These are phyloP conservation scores for Lepus americanus DNA, from an alignment of 2,113 vertebrate species.

Conservation along the genomic window DNA sequence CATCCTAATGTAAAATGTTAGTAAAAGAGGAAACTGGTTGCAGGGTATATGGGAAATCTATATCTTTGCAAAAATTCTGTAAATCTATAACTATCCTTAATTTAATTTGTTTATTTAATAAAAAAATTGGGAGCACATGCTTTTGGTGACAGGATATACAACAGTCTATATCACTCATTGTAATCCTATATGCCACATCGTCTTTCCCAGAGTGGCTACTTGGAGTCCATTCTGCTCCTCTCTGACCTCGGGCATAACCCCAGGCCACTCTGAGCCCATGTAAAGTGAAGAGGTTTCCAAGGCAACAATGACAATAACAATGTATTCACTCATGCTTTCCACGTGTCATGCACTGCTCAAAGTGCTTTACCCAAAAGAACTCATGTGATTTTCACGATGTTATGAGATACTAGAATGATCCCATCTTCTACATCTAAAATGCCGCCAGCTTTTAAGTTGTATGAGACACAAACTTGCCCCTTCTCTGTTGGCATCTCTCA, in stretches of 20 bases:
- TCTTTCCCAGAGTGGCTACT: not conserved
- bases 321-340: not conserved
- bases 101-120: not conserved
- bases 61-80: not conserved
- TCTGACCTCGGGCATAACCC: not conserved
- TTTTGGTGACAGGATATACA: not conserved
- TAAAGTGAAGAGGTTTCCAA: not conserved
- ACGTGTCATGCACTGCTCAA: not conserved
- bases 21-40: not conserved
- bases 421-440: not conserved
- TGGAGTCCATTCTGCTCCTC: not conserved
- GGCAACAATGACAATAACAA: not conserved
- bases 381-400: not conserved
- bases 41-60: not conserved
- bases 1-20: not conserved
- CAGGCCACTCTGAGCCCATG: not conserved
- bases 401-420: not conserved
- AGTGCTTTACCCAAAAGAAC: not conserved
- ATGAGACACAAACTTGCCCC: not conserved
- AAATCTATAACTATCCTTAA: not conserved
- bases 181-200: not conserved
- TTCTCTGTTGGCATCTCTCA: not conserved
- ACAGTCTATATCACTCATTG: not conserved
- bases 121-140: not conserved
- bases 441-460: not conserved